Percentiles rank a stretch among this genome's conserved stretches.
phyloP scores from a whole-genome alignment of 2,888 invertebrate species.

The Phasia obesa region DNA sequence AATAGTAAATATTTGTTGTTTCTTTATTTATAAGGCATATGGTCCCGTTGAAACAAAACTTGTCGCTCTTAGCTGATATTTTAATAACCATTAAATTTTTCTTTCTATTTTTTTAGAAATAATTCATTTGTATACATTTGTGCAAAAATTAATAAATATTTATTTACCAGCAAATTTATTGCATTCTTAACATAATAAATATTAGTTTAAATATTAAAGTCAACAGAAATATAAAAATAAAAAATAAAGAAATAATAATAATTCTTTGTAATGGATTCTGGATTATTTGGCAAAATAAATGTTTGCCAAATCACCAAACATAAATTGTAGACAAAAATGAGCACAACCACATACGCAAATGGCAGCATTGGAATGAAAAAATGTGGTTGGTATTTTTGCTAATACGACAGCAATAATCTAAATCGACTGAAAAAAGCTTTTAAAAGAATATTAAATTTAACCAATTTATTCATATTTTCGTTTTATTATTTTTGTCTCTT shows the following conservation, averaged over 20 bases:
- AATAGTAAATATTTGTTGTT: too few relatives aligned
- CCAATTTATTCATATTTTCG: conserved; percentile 54
- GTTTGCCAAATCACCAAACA: conserved; percentile 43
- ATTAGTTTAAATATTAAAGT: not conserved
- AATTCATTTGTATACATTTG: too few relatives aligned
- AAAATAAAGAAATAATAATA: not conserved
- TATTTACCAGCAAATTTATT: not conserved
- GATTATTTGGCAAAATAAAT: conserved; percentile 22
- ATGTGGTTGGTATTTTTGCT: conserved; percentile 14
- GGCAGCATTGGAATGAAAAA: conserved; percentile 16
- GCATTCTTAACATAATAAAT: not conserved
- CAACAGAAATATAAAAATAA: not conserved
- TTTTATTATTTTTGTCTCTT: conserved; percentile 51
- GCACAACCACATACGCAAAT: conserved; percentile 23
- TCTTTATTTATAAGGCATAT: too few relatives aligned
- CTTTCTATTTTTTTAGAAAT: too few relatives aligned
- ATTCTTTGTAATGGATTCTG: not conserved
- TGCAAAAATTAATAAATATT: not conserved
- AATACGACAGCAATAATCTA: conserved; percentile 22
- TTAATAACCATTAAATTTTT: too few relatives aligned
- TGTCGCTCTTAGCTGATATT: too few relatives aligned
- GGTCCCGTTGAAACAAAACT: too few relatives aligned
- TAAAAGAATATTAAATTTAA: conserved; percentile 50
- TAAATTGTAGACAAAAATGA: conserved; percentile 20
- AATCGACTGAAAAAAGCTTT: conserved; percentile 43